Base-by-base conservation (phyloP, 2,113 vertebrate genomes). In the Cromileptes altivelis region DNA sequence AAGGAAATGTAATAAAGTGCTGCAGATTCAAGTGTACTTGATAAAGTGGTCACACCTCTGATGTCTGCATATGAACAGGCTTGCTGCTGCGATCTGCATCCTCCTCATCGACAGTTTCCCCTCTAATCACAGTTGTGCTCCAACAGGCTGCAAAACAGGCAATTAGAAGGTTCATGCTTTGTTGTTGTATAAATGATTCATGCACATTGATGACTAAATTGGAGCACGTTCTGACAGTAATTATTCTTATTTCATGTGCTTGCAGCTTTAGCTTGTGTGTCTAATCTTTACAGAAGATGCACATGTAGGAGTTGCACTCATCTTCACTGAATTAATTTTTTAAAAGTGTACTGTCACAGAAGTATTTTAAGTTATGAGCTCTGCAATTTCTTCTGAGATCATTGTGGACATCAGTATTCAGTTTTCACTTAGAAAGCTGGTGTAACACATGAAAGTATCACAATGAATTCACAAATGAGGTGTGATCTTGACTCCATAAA, bases 81-180 rank as follows among this genome's bases (percentile, higher is more conserved):
- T 11, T 15, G 10, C 52, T 42, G 33, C n/a, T 69, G 19, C 30
- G 18, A 13, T 72, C 13, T 56, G 23, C 58, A 18, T 5, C 37
- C 47, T 65, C 40, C 40, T 75, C 21, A 45, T 12, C 53, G 11
- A 52, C 27, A 27, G 0, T 19, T 52, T 80, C 6, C 30, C 4
- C 23, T 30, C 13, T 80, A 11, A 45, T 55, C 37, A 64, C 37
- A 53, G 15, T 12, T 58, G 5, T 6, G 70, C 69, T 45, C 50
- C 6, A 60, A 50, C 7, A 2, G 21, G 6, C 40, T 37, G 8
- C n/a, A 60, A 68, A 74, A 27, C 18, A 60, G 45, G n/a, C 70
- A 60, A 30, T 68, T 74, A 47, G 47, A 33, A n/a, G 23, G n/a
- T 72, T 71, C 2, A 25, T 40, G 70, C 62, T 58, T 56, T 37